Conservation (phyloP, 2,113 vertebrate genomes). For the Syngnathus floridae region DNA sequence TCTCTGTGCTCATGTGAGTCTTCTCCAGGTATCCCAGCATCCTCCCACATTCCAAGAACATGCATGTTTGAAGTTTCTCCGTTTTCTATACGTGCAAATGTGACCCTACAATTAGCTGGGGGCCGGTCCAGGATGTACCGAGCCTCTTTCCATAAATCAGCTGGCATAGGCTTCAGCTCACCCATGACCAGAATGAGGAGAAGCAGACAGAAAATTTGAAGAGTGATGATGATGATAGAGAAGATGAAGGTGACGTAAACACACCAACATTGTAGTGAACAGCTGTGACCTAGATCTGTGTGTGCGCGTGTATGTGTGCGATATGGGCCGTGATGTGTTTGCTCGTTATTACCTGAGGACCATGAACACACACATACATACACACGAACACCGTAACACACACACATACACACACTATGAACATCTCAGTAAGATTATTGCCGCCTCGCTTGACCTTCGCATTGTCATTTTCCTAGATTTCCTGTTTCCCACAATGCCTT, state of each 20-base stretch:
- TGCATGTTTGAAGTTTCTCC: too few relatives aligned
- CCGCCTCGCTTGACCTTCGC: constrained; percentile 5
- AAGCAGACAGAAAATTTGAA: neutral
- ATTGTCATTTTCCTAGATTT: constrained; percentile 27
- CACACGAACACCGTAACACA: constrained; percentile 1
- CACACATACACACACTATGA: constrained; percentile 12
- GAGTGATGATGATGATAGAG: neutral
- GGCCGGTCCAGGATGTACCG: neutral
- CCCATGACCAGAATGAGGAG: neutral
- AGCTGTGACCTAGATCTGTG: constrained; percentile 73
- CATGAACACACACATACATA: neutral
- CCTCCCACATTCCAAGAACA: too few relatives aligned
- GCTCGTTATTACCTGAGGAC: constrained; percentile 14
- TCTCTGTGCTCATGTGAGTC: too few relatives aligned
- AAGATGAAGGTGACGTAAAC: constrained; percentile 37
- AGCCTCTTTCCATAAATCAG: neutral
- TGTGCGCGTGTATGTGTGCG: constrained; percentile 34
- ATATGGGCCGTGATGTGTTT: constrained; percentile 12
- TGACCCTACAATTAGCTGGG: neutral
- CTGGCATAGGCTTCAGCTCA: neutral
- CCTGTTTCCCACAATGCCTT: constrained; percentile 38
- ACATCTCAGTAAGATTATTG: constrained; percentile 24
- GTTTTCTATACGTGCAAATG: too few relatives aligned
- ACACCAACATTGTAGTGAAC: constrained; percentile 61
- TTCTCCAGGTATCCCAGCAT: too few relatives aligned